Evolutionary conservation across 2,888 invertebrate genomes (phyloP), one percentile per base, ranked within the genome.

Genomic region (Lepidocyrtoides sp.): DNA sequence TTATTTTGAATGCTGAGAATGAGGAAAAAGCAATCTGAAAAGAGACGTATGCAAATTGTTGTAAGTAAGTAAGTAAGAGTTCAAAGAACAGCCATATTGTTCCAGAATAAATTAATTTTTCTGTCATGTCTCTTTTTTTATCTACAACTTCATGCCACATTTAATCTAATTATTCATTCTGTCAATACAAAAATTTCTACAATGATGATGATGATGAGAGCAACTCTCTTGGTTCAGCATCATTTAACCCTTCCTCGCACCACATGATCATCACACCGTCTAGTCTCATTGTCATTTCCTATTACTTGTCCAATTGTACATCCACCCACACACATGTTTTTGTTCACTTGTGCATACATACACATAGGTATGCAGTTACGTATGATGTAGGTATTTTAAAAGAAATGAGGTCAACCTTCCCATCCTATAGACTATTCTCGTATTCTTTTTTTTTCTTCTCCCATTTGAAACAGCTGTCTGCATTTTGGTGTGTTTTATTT

Each of bases 111-210:
- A 54, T 17, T n/a, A 7, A 54, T 17, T 60, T 20, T 20, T 60
- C 3, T 26, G 0, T 23, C 17, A n/a, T n/a, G n/a, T n/a, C n/a
- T n/a, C n/a, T n/a, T n/a, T 23, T 60, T 60, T 60, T 51, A 60
- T 60, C 60, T 23, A 23, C 26, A 2, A 10, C 60, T 17, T 60
- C 26, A 60, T 26, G 60, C 23, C 4, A 60, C 60, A 60, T 60
- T 60, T 60, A 60, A 60, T 60, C 60, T 60, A 60, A 60, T 60
- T 60, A 60, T 0, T 12, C 60, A 60, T 8, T 14, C 26, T 60
- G 51, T 17, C 51, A 51, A 51, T 51, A 51, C 17, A 51, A 3
- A n/a, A n/a, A n/a, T n/a, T 23, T 60, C 60, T 60, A 60, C n/a
- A n/a, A n/a, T n/a, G n/a, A n/a, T n/a, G n/a, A 60, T 60, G 26